These are phyloP conservation scores for Pollenia labialis DNA, from an alignment of 2,888 invertebrate species.

Conservation along the genomic window DNA sequence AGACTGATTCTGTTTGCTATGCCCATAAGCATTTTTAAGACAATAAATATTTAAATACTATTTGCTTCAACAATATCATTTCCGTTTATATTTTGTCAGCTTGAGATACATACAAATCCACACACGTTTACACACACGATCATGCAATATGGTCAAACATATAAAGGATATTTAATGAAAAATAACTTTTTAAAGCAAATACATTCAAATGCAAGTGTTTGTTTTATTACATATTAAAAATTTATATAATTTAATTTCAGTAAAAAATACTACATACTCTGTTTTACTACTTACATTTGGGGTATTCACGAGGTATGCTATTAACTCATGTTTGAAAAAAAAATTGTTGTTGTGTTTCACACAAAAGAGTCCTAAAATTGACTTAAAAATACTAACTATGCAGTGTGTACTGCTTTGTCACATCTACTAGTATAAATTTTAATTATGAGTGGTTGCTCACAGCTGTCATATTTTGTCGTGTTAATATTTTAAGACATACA, in stretches of 20 bases:
- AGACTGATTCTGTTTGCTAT: constrained; percentile 43
- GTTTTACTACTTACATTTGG: neutral
- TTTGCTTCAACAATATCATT: constrained; percentile 62
- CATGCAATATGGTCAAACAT: constrained; percentile 14
- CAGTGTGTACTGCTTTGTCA: too few relatives aligned
- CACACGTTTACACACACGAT: neutral
- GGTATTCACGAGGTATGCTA: too few relatives aligned
- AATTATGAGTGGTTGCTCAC: too few relatives aligned
- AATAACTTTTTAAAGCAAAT: constrained; percentile 34
- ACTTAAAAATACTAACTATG: too few relatives aligned
- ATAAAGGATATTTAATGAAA: constrained; percentile 50
- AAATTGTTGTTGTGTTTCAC: too few relatives aligned
- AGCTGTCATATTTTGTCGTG: too few relatives aligned
- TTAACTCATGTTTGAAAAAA: too few relatives aligned
- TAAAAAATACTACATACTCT: neutral
- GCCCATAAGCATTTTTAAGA: constrained; percentile 70
- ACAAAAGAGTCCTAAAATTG: too few relatives aligned
- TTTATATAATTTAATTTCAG: constrained; percentile 25
- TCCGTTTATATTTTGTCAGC: constrained; percentile 49
- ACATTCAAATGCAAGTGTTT: constrained; percentile 23
- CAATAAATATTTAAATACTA: constrained; percentile 72
- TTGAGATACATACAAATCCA: neutral
- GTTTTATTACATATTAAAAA: constrained; percentile 13
- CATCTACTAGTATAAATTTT: too few relatives aligned
- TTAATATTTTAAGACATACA: too few relatives aligned